Evolutionary conservation across 2,888 invertebrate species (phyloP).

Genomic region (Tetrapedia diversipes): DNA sequence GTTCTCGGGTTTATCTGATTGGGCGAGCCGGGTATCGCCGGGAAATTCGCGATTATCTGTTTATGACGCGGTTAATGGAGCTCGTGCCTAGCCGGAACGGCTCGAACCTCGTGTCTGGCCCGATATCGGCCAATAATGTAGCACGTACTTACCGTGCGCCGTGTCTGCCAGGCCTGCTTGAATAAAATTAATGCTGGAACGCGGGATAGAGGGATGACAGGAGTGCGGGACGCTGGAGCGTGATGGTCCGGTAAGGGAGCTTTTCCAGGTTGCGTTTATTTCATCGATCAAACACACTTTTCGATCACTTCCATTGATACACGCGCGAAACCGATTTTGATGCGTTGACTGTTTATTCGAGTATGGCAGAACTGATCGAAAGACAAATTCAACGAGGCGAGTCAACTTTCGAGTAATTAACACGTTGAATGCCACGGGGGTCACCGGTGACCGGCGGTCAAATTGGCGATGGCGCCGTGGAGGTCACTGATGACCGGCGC

Average conservation of each 20-base stretch:
- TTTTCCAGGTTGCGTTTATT: conserved; percentile 57
- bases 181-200: conserved; percentile 61
- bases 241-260: conserved; percentile 49
- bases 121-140: conserved; percentile 69
- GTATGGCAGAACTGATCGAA: not conserved
- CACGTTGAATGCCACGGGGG: too few relatives aligned
- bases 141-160: conserved; percentile 62
- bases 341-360: not conserved
- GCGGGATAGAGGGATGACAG: conserved; percentile 33
- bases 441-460: too few relatives aligned
- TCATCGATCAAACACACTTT: conserved; percentile 9
- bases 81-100: conserved; percentile 67
- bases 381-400: too few relatives aligned
- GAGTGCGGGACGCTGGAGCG: conserved; percentile 54
- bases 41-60: conserved; percentile 79
- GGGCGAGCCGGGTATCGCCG: conserved; percentile 74
- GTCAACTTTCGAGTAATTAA: too few relatives aligned
- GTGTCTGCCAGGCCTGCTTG: conserved; percentile 45
- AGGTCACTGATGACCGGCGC: too few relatives aligned
- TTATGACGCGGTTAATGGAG: conserved; percentile 77
- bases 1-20: conserved; percentile 77
- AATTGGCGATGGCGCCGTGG: too few relatives aligned
- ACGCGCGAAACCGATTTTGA: not conserved
- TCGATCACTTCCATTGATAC: not conserved
- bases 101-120: conserved; percentile 56